Evolutionary conservation across 2,797 vertebrate genomes (phyloP).

Genomic region (Aldrovandia affinis): DNA sequence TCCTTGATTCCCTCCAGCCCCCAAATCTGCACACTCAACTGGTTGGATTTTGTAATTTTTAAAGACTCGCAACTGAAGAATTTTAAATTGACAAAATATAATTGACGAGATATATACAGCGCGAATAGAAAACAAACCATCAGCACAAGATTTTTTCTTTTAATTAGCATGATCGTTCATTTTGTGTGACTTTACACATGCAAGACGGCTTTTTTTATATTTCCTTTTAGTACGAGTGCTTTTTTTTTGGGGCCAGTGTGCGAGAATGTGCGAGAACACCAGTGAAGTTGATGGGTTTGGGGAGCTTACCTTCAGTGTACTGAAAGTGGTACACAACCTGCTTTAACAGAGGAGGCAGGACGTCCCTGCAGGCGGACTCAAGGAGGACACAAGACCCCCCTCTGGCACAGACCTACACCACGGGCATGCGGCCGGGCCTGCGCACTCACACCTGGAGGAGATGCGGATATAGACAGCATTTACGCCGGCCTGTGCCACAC

Average conservation of each 20-base stretch:
- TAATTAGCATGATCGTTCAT: constrained; percentile 17
- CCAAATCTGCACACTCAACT: constrained; percentile 32
- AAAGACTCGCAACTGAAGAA: neutral
- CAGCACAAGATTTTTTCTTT: neutral
- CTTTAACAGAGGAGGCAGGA: constrained; percentile 87
- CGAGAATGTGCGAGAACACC: constrained; percentile 74
- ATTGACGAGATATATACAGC: neutral
- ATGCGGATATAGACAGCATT: constrained; percentile 91
- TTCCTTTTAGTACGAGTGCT: constrained; percentile 58
- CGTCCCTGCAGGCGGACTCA: constrained; percentile 89
- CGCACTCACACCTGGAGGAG: constrained; percentile 88
- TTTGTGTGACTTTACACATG: constrained; percentile 60
- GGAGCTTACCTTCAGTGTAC: constrained; percentile 93
- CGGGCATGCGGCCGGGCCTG: constrained; percentile 88
- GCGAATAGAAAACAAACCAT: constrained; percentile 16
- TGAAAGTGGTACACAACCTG: constrained; percentile 90
- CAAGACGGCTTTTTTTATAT: constrained; percentile 59
- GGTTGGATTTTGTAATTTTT: constrained; percentile 6
- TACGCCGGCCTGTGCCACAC: constrained; percentile 83
- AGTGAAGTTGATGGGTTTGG: constrained; percentile 77
- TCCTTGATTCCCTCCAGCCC: constrained; percentile 37
- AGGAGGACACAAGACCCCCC: constrained; percentile 83
- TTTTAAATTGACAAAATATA: neutral
- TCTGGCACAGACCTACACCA: constrained; percentile 88
- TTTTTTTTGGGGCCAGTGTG: constrained; percentile 65